phyloP scores from a whole-genome alignment of 2,888 invertebrate species.

The Brenthis ino region DNA sequence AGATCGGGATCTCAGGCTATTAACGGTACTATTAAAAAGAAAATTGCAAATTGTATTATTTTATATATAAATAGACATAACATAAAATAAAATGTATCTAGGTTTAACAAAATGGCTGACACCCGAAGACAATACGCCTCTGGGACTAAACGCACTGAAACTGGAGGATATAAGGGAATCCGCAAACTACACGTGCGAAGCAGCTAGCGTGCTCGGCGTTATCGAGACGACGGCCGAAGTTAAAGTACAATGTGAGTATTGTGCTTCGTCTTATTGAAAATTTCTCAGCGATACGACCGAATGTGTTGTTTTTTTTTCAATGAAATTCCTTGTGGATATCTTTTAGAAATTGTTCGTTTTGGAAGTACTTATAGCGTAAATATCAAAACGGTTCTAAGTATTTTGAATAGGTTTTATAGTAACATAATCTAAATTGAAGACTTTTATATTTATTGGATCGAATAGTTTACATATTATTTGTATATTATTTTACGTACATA shows the following conservation, averaged over 20 bases:
- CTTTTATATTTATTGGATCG: too few relatives aligned
- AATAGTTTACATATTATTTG: too few relatives aligned
- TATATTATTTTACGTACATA: too few relatives aligned
- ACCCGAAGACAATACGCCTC: slow-evolving; percentile 92
- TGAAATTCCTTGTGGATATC: neutral
- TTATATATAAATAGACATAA: neutral
- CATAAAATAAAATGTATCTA: slow-evolving; percentile 42
- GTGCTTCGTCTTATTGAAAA: slow-evolving; percentile 3
- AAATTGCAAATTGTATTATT: neutral
- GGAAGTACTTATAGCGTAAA: too few relatives aligned
- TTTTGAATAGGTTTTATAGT: too few relatives aligned
- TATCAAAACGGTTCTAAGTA: too few relatives aligned
- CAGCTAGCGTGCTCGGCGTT: slow-evolving; percentile 95
- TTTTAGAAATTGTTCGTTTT: too few relatives aligned
- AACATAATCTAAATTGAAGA: too few relatives aligned
- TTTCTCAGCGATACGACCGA: neutral
- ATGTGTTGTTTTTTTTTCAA: neutral
- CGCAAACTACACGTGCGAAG: slow-evolving; percentile 98
- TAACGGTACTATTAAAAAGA: too few relatives aligned
- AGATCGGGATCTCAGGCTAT: too few relatives aligned
- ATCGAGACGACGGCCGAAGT: slow-evolving; percentile 94
- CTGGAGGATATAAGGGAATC: slow-evolving; percentile 94
- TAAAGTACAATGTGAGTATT: slow-evolving; percentile 94
- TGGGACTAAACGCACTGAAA: slow-evolving; percentile 93
- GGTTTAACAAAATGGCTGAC: slow-evolving; percentile 91